Evolutionary conservation across 2,888 invertebrate species (phyloP).

Genomic region (Euzophera pinguis): DNA sequence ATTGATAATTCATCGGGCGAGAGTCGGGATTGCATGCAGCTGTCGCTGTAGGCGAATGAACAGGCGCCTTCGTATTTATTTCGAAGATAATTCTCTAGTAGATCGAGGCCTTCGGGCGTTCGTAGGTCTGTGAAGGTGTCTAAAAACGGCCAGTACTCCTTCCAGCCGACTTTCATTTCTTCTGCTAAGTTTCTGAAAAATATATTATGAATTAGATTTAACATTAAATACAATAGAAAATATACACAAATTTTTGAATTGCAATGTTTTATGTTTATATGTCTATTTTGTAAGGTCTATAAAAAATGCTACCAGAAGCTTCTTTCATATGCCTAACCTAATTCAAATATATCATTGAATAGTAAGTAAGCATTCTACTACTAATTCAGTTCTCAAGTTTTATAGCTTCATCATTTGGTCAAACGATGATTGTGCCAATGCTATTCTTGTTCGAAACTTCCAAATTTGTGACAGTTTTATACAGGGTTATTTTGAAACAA

Average conservation of each 20-base stretch:
- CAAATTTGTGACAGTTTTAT: no score
- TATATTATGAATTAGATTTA: neutral
- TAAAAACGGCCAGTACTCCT: constrained; percentile 96
- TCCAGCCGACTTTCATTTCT: constrained; percentile 88
- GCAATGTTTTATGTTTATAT: no score
- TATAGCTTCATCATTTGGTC: no score
- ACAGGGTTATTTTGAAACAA: no score
- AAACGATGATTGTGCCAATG: no score
- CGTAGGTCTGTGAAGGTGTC: constrained; percentile 89
- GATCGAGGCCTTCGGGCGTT: constrained; percentile 84
- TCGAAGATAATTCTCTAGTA: constrained; percentile 87
- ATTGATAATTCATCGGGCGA: constrained; percentile 51
- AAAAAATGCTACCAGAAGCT: no score
- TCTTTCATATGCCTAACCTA: no score
- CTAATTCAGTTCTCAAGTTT: no score
- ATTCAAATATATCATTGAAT: no score
- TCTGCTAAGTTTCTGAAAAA: constrained; percentile 82
- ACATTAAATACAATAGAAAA: neutral
- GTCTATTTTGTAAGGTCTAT: no score
- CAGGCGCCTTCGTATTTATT: constrained; percentile 70
- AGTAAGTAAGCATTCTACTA: no score
- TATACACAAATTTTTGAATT: neutral
- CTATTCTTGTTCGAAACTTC: no score
- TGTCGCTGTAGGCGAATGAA: constrained; percentile 58
- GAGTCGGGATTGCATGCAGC: constrained; percentile 44